Evolutionary conservation across 2,888 invertebrate species (phyloP).

Genomic region (Cheilosia vulpina): DNA sequence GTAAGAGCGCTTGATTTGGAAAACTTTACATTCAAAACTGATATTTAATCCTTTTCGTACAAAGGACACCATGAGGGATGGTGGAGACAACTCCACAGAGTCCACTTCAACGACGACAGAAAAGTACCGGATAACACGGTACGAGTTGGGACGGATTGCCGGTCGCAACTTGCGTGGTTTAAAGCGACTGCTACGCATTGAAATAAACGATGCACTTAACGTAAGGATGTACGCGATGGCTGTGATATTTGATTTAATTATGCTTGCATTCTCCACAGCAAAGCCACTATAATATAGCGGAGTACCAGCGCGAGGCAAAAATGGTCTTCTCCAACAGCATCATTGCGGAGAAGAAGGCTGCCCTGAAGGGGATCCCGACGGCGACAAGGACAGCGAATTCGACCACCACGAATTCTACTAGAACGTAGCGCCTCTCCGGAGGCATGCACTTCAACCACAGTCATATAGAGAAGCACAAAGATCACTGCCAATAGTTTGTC

Average conservation of each 20-base stretch:
- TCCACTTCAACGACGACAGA: constrained; percentile 80
- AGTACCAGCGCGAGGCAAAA: constrained; percentile 80
- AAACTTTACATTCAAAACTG: constrained; percentile 2
- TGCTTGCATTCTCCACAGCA: constrained; percentile 78
- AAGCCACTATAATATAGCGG: constrained; percentile 81
- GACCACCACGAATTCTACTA: constrained; percentile 53
- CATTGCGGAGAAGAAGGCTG: constrained; percentile 79
- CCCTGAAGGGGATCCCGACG: constrained; percentile 77
- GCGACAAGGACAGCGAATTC: constrained; percentile 39
- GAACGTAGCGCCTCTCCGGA: constrained; percentile 39
- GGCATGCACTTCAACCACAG: constrained; percentile 4
- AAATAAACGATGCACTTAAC: constrained; percentile 82
- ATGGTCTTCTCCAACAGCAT: constrained; percentile 81
- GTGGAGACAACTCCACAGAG: constrained; percentile 76
- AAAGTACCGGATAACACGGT: constrained; percentile 80
- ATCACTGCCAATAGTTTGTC: constrained; percentile 70
- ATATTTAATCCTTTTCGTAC: constrained; percentile 22
- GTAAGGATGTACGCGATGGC: constrained; percentile 76
- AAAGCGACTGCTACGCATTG: constrained; percentile 80
- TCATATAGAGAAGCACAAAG: constrained; percentile 45
- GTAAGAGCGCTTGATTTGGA: constrained; percentile 73
- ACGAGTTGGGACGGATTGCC: constrained; percentile 82
- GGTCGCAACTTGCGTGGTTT: constrained; percentile 82
- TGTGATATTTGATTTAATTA: constrained; percentile 41
- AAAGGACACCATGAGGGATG: constrained; percentile 75